These are phyloP conservation scores for Philopotamus ludificatus DNA, from an alignment of 1,140 invertebrate species.

Conservation along the genomic window DNA sequence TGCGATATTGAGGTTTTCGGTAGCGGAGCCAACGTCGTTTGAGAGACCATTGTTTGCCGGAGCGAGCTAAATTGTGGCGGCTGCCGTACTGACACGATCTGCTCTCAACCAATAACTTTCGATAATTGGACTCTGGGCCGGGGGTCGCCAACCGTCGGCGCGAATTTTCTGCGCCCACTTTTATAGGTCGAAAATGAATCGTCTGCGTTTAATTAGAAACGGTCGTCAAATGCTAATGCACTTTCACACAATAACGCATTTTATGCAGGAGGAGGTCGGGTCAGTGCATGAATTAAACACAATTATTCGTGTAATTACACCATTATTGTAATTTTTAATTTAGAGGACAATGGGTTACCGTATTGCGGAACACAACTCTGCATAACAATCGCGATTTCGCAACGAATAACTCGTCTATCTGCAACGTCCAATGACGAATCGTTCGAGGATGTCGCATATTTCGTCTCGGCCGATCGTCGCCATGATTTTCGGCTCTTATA, in stretches of 20 bases:
- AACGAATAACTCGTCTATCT: too few species aligned
- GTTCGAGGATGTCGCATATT: not conserved
- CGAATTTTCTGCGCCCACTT: not conserved
- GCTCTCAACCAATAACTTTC: conserved; percentile 24
- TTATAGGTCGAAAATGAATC: not conserved
- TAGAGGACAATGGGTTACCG: not conserved
- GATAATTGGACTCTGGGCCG: conserved; percentile 20
- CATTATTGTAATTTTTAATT: not conserved
- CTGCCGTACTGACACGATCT: conserved; percentile 15
- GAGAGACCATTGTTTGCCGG: conserved; percentile 14
- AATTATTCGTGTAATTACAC: conserved; percentile 8
- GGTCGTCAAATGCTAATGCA: not conserved
- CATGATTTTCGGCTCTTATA: conserved; percentile 1
- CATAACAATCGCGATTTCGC: too few species aligned
- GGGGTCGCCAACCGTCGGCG: not conserved
- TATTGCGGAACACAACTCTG: not conserved
- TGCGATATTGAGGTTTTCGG: conserved; percentile 3
- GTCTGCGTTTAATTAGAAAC: not conserved
- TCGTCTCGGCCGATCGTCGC: not conserved
- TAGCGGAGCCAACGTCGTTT: not conserved
- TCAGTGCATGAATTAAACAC: conserved; percentile 10
- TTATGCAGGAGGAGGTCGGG: not conserved
- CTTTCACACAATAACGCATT: not conserved
- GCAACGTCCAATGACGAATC: too few species aligned
- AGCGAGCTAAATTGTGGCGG: conserved; percentile 23